Evolutionary conservation across 2,113 vertebrate genomes (phyloP), one percentile per base, ranked within the genome.

Genomic region (Datnioides undecimradiatus): DNA sequence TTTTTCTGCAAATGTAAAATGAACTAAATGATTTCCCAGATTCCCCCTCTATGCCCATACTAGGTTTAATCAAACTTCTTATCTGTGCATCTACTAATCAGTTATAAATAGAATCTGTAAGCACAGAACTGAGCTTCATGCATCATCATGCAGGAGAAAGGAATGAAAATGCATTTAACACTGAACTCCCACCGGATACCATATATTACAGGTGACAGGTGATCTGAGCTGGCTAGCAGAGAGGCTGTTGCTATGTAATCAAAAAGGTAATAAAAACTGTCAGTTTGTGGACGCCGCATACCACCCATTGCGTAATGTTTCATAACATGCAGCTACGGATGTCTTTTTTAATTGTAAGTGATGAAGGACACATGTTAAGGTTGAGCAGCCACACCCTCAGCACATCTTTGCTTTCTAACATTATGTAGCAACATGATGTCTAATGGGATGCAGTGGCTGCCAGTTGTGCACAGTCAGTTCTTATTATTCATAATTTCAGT

Each of bases 401-500:
- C 36, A 41, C 41, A 5, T 60, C 73, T 65, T 21, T 41, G 29
- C 60, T 75, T 62, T 64, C 54, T 17, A 46, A 54, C 46, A 31
- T 8, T 23, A n/a, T 43, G 49, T 36, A 27, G 23, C 34, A 70
- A 76, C 64, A 67, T 23, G 59, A 45, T 23, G 38, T 79, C 38
- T 64, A 84, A 87, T 74, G 64, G 25, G 65, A 83, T 73, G 54
- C 52, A 23, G 55, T 52, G 21, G 33, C 55, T 41, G 75, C 68
- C 59, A 29, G 60, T 49, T 76, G 31, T 70, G 74, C 40, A 57
- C 64, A 48, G 72, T 75, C 80, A 73, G n/a, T 77, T 85, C 55
- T 81, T 67, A 83, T 90, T 85, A 84, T 85, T 85, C 69, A 34
- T 59, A 84, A 73, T 71, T 46, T 82, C 34, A 41, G 80, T 48